Percentiles rank a stretch among this genome's conserved stretches.
phyloP scores from a whole-genome alignment of 2,797 vertebrate genomes.

The Pseudomugil gertrudae region DNA sequence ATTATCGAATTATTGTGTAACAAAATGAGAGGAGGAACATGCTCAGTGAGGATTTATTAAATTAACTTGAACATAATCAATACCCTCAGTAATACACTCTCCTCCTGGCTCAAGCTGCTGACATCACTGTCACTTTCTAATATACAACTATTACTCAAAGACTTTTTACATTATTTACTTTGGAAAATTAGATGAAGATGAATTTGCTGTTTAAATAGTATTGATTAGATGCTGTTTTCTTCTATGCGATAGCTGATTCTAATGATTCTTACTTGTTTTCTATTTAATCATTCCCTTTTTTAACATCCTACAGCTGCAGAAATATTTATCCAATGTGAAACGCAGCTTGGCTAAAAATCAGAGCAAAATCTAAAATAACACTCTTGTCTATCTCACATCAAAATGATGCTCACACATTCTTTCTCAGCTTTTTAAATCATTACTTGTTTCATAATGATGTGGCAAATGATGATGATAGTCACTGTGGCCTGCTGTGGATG shows the following conservation, averaged over 20 bases:
- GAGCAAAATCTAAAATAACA: constrained; percentile 7
- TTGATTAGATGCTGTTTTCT: neutral
- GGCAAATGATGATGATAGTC: constrained; percentile 47
- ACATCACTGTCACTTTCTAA: constrained; percentile 3
- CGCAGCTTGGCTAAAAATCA: constrained; percentile 19
- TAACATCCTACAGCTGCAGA: neutral
- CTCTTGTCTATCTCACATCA: constrained; percentile 23
- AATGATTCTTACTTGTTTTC: neutral
- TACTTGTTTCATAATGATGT: constrained; percentile 35
- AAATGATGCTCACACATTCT: constrained; percentile 30
- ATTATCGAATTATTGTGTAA: constrained; percentile 41
- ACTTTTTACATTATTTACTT: neutral
- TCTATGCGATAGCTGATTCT: neutral
- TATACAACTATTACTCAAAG: constrained; percentile 2
- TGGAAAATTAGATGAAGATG: neutral
- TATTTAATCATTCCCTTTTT: neutral
- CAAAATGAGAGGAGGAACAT: constrained; percentile 34
- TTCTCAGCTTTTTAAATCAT: constrained; percentile 29
- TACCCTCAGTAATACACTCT: neutral
- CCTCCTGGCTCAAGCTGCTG: neutral
- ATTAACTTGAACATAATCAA: constrained; percentile 25
- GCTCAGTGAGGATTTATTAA: constrained; percentile 26
- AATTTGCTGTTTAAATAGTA: neutral
- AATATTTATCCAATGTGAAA: constrained; percentile 9
- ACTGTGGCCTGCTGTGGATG: constrained; percentile 52